Evolutionary conservation across 2,888 invertebrate genomes (phyloP).

Genomic region (Homarus gammarus): DNA sequence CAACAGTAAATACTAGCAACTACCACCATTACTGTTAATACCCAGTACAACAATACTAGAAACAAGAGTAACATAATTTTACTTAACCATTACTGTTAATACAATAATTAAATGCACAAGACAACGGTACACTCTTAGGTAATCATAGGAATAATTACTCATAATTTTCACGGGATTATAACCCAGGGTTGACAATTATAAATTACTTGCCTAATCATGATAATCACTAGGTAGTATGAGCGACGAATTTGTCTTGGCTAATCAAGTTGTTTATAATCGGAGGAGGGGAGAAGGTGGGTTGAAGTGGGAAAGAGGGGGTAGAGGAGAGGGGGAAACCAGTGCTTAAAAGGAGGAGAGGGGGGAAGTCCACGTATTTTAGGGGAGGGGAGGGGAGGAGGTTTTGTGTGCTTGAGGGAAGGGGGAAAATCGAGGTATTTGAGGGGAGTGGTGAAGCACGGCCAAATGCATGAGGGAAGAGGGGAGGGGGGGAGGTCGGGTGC

Average conservation of each 20-base stretch:
- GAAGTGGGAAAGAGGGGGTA: neutral
- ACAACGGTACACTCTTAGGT: no score
- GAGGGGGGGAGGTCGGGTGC: no score
- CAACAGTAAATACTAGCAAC: no score
- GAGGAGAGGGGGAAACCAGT: neutral
- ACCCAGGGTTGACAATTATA: neutral
- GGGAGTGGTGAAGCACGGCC: no score
- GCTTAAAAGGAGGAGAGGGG: neutral
- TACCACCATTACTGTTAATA: no score
- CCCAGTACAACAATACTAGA: no score
- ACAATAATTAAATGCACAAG: no score
- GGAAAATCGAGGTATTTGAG: neutral
- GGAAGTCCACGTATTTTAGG: neutral
- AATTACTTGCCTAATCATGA: neutral
- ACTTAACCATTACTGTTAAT: no score
- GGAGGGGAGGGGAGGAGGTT: neutral
- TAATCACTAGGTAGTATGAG: neutral
- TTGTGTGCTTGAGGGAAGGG: no score
- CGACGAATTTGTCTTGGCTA: neutral
- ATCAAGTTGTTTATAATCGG: neutral
- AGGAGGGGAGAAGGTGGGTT: neutral
- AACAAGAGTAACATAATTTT: no score
- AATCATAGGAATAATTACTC: neutral
- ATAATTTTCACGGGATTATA: neutral
- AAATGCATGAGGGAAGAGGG: no score